Evolutionary conservation across 2,113 vertebrate genomes (phyloP).

Genomic region (Burhinus bistriatus): DNA sequence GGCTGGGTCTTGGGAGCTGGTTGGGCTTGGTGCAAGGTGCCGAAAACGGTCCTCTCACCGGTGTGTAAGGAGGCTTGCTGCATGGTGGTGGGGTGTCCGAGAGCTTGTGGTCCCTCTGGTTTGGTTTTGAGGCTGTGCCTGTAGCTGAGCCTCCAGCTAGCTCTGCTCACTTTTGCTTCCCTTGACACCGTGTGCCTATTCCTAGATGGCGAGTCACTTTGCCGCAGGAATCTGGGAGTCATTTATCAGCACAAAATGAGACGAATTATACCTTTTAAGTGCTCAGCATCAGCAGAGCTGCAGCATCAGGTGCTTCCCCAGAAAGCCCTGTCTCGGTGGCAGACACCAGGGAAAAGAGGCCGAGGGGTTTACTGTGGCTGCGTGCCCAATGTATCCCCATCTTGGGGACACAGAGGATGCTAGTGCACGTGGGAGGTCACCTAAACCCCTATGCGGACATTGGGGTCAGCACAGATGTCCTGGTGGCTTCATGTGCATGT

Average conservation of each 20-base stretch:
- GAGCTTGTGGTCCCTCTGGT: not conserved
- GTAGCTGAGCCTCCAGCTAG: not conserved
- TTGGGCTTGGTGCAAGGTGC: not conserved
- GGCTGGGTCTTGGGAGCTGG: not conserved
- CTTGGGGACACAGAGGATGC: not conserved
- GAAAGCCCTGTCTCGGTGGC: not conserved
- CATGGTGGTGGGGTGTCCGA: rapidly evolving
- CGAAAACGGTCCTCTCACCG: rapidly evolving
- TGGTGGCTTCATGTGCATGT: not conserved
- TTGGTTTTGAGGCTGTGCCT: not conserved
- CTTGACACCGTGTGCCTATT: not conserved
- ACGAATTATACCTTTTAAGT: not conserved
- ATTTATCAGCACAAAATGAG: not conserved
- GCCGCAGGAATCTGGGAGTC: not conserved
- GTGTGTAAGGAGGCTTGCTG: not conserved
- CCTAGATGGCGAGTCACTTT: not conserved
- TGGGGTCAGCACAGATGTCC: not conserved
- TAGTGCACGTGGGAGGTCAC: not conserved
- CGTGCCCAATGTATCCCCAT: not conserved
- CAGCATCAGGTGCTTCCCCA: not conserved
- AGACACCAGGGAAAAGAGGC: not conserved
- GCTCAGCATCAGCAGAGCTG: not conserved
- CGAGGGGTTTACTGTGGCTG: not conserved
- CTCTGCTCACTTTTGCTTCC: not conserved
- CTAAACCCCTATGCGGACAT: not conserved